Base-by-base conservation (phyloP, 30 jellyfish, hydroid and myxozoan species). In the Turritopsis dohrnii region DNA sequence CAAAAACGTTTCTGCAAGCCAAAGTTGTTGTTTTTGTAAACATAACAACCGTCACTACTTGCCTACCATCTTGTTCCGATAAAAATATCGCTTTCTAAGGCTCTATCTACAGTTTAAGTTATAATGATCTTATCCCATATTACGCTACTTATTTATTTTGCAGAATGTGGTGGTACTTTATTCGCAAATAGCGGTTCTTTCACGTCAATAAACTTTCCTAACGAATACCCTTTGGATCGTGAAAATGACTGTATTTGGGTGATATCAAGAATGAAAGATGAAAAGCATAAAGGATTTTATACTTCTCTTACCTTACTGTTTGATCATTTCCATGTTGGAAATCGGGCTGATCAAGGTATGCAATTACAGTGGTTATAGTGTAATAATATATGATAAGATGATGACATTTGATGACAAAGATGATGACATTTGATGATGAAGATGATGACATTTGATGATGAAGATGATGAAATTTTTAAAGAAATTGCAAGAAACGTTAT, bases 101-200 rank as follows among this genome's bases (percentile, higher is more conserved):
- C n/a, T n/a, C n/a, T n/a, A 76, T n/a, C 80, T n/a, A 76, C 80
- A n/a, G 29, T n/a, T 21, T 18, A 76, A 20, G 28, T 17, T 16
- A n/a, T n/a, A n/a, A n/a, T n/a, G n/a, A n/a, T n/a, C n/a, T n/a
- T n/a, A n/a, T n/a, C n/a, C n/a, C n/a, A n/a, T n/a, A n/a, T n/a
- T n/a, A n/a, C n/a, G 24, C 7, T 29, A 22, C 79, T 79, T 29
- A 29, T n/a, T 41, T 41, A 41, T 41, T 5, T 41, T 41, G 5
- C 60, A 90, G 97, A 86, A 41, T 90, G 97, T 54, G 97, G 97
- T 75, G 97, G 95, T 16, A 90, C 97, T 17, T 25, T 84, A 19
- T 90, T 90, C 75, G 94, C 80, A 21, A 29, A 22, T 19, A 66
- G 41, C 18, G 97, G 96, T 19, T 66, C 88, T 16, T 52, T 86